Conservation (phyloP, 1,140 invertebrate genomes). For the Temnothorax curvispinosus region DNA sequence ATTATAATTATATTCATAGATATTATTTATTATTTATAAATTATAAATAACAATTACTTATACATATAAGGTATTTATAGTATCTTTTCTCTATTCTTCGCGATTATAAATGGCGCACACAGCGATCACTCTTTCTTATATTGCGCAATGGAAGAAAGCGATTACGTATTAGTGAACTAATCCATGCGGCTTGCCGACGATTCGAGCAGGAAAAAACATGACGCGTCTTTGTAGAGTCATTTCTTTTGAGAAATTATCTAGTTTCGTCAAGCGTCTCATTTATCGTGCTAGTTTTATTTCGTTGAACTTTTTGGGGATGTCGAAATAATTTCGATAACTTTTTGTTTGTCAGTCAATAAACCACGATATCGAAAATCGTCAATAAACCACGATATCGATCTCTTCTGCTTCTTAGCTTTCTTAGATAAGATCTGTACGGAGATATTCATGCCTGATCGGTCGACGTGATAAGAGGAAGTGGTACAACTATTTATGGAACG, state of each 20-base stretch:
- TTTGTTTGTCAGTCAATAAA: not conserved
- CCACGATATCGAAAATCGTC: not conserved
- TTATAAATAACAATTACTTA: not conserved
- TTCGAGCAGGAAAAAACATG: not conserved
- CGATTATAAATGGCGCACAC: not conserved
- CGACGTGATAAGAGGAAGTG: not conserved
- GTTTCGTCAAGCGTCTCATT: not conserved
- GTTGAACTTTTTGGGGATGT: not conserved
- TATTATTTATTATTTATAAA: not conserved
- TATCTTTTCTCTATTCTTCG: not conserved
- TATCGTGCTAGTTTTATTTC: not conserved
- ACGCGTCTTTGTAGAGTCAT: not conserved
- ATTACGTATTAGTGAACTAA: constrained; percentile 29
- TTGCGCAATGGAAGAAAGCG: constrained; percentile 29
- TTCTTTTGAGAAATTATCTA: not conserved
- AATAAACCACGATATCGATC: not conserved
- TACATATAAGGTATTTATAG: not conserved
- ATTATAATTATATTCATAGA: not conserved
- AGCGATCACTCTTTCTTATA: not conserved
- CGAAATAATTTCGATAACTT: not conserved
- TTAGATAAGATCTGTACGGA: constrained; percentile 26
- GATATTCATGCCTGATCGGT: not conserved
- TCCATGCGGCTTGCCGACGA: not conserved
- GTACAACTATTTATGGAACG: not conserved
- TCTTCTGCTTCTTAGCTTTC: not conserved